These are phyloP conservation scores for Nycticebus coucang DNA, from an alignment of 2,113 vertebrate species.

Conservation along the genomic window DNA sequence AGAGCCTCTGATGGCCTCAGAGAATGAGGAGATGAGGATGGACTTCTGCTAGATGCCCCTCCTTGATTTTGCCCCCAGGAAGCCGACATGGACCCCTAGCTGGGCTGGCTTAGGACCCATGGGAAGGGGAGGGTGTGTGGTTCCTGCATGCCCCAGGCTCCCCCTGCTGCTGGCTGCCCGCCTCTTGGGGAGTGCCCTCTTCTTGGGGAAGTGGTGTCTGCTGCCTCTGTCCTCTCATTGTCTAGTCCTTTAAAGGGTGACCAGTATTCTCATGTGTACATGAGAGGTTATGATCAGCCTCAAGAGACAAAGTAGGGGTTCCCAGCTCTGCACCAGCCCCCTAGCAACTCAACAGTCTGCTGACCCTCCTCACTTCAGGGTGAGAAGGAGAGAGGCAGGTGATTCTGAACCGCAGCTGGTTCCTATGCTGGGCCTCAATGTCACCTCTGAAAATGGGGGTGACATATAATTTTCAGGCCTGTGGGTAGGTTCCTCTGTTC, in stretches of 20 bases:
- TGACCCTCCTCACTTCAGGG: too few species aligned
- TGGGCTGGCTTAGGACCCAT: not conserved
- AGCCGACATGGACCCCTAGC: not conserved
- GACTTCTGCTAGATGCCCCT: not conserved
- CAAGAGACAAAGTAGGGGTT: too few species aligned
- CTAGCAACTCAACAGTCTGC: too few species aligned
- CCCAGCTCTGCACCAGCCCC: accelerated
- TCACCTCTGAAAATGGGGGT: not conserved
- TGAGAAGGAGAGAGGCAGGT: not conserved
- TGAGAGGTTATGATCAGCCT: not conserved
- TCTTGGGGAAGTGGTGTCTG: not conserved
- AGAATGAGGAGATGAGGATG: not conserved
- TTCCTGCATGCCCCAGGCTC: too few species aligned
- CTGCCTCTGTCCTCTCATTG: not conserved
- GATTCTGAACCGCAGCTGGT: not conserved
- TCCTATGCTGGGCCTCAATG: accelerated
- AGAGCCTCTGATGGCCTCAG: not conserved
- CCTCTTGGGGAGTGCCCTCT: not conserved
- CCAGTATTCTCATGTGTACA: not conserved
- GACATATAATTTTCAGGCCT: not conserved
- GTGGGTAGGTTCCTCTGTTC: not conserved
- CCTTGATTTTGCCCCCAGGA: not conserved
- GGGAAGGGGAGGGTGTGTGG: not conserved
- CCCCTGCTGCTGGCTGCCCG: not conserved
- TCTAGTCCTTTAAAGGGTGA: not conserved